Evolutionary conservation across 2,888 invertebrate species (phyloP).

Genomic region (Eustalomyia histrio): DNA sequence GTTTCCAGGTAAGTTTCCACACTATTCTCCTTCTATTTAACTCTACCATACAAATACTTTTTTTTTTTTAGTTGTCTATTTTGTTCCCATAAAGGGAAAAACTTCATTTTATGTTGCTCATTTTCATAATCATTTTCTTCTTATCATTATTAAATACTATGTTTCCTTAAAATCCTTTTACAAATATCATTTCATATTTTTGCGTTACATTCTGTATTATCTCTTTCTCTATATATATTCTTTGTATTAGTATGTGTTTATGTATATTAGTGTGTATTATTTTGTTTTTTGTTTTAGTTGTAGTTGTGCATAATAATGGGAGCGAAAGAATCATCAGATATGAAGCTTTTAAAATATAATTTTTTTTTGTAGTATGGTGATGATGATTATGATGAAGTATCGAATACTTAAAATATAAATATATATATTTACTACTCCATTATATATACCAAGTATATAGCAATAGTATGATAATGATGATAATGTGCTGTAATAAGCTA

Average conservation of each 20-base stretch:
- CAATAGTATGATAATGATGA: constrained; percentile 24
- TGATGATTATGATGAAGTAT: constrained; percentile 36
- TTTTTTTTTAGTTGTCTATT: constrained; percentile 17
- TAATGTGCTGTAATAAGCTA: constrained; percentile 51
- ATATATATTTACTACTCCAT: constrained; percentile 7
- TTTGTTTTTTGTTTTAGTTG: constrained; percentile 50
- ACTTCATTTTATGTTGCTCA: constrained; percentile 45
- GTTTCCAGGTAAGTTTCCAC: constrained; percentile 88
- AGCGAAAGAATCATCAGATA: constrained; percentile 78
- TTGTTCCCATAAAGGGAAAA: constrained; percentile 7
- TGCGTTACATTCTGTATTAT: constrained; percentile 12
- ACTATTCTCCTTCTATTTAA: not conserved
- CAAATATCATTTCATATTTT: not conserved
- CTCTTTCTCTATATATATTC: constrained; percentile 11
- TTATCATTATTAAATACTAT: not conserved
- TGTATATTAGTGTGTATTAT: constrained; percentile 23
- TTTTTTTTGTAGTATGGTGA: constrained; percentile 56
- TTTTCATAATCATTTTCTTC: constrained; percentile 29
- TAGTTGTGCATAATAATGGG: constrained; percentile 72
- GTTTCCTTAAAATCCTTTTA: not conserved
- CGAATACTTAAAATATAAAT: not conserved
- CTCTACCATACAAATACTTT: constrained; percentile 4
- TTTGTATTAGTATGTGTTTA: constrained; percentile 22
- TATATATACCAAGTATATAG: not conserved
- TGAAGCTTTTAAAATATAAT: constrained; percentile 68